phyloP scores from a whole-genome alignment of 2,888 invertebrate genomes.

The Zootermopsis nevadensis region DNA sequence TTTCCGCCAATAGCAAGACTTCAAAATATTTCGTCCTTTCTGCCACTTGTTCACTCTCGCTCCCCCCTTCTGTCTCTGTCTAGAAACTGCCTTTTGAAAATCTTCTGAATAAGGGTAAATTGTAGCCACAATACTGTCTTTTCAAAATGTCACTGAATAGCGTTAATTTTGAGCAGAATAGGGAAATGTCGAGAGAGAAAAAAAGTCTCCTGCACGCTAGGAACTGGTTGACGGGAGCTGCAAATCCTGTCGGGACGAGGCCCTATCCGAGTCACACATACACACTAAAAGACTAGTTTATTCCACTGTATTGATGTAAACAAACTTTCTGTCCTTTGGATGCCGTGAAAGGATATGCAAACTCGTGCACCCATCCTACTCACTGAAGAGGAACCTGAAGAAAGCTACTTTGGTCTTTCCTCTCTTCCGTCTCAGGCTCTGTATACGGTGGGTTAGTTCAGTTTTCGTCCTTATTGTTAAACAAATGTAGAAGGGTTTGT shows the following conservation, averaged over 20 bases:
- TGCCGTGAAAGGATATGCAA: slow-evolving; percentile 54
- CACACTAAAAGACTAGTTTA: slow-evolving; percentile 51
- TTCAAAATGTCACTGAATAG: slow-evolving; percentile 55
- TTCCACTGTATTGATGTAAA: slow-evolving; percentile 53
- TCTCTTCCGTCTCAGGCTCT: slow-evolving; percentile 8
- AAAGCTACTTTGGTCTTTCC: slow-evolving; percentile 36
- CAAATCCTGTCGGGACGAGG: slow-evolving; percentile 31
- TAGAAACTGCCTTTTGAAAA: slow-evolving; percentile 54
- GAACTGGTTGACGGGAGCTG: slow-evolving; percentile 34
- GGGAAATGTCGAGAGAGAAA: slow-evolving; percentile 52
- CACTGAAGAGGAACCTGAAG: slow-evolving; percentile 21
- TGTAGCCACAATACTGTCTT: slow-evolving; percentile 56
- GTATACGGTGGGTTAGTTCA: slow-evolving; percentile 1
- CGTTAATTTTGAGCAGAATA: slow-evolving; percentile 55
- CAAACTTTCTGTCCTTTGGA: slow-evolving; percentile 51
- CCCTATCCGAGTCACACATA: slow-evolving; percentile 11
- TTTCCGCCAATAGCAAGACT: slow-evolving; percentile 50
- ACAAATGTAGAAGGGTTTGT: neutral
- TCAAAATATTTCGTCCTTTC: slow-evolving; percentile 48
- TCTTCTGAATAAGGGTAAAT: slow-evolving; percentile 55
- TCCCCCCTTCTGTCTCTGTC: slow-evolving; percentile 38
- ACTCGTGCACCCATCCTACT: slow-evolving; percentile 41
- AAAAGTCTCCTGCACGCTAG: slow-evolving; percentile 42
- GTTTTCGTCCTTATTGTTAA: slow-evolving; percentile 24
- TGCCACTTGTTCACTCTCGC: slow-evolving; percentile 16